Evolutionary conservation across 2,888 invertebrate genomes (phyloP), one percentile per base, ranked within the genome.

Genomic region (Busseola fusca): DNA sequence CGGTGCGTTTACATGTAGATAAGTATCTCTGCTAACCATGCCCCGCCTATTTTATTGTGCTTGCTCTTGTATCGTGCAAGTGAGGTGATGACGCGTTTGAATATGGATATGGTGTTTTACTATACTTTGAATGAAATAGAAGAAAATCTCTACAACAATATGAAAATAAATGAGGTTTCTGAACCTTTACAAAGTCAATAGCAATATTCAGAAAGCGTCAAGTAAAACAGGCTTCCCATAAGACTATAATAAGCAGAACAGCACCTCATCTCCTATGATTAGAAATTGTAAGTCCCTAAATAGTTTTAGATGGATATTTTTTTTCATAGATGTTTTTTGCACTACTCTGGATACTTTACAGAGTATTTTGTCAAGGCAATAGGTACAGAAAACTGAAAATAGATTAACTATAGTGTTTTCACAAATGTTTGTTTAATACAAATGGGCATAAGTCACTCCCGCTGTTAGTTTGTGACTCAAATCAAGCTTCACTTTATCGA

Each of bases 21-120:
- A 88, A 86, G 84, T 83, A 90, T 89, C 90, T 85, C 79, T 83
- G 80, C 86, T 88, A 89, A 89, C 88, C 87, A 89, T 82, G 82
- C 81, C 85, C 82, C 82, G 76, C 80, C 76, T 80, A 81, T 88
- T 89, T 90, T 89, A 90, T 89, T 87, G 86, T 85, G 76, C 81
- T 76, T 60, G 58, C 34, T 69, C 54, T 34, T 27, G 54, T 60
- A 37, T 68, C 78, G 76, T n/a, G 0, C 59, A 79, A 78, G 72
- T n/a, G 5, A 84, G 34, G 52, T 27, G 67, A 64, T 67, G 27
- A 59, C 58, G 84, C 80, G 76, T 16, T 57, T 80, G 40, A 6
- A n/a, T 16, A 30, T 3, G 12, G 16, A n/a, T 0, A 14, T 50
- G 4, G 16, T 34, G 10, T 12, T 18, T 27, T 25, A 4, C 12